phyloP scores from a whole-genome alignment of 2,888 invertebrate species.

The Reticulitermes lucifugus region DNA sequence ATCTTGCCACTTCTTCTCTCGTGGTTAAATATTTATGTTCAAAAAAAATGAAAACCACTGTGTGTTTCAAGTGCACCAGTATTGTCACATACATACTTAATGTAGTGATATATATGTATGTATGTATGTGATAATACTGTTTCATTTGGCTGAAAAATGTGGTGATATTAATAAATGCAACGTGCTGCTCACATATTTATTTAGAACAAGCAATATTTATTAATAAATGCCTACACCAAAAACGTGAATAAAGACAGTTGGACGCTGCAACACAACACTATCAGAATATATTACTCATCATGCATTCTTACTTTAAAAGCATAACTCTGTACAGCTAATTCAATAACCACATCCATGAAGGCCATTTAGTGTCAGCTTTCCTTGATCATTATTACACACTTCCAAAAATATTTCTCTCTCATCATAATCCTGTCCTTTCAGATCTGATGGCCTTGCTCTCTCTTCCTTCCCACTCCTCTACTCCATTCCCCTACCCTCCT shows the following conservation, averaged over 20 bases:
- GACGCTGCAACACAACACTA: not conserved
- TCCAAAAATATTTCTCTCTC: slow-evolving; percentile 13
- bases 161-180: no score
- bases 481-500: not conserved
- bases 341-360: not conserved
- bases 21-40: not conserved
- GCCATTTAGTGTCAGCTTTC: not conserved
- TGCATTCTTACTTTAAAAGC: not conserved
- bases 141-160: no score
- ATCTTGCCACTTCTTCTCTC: not conserved
- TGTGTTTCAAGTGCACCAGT: no score
- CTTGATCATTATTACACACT: not conserved
- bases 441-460: slow-evolving; percentile 12
- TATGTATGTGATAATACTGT: no score
- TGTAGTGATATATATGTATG: no score
- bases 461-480: not conserved
- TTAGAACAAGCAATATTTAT: not conserved
- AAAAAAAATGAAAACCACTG: not conserved
- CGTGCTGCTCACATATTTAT: no score
- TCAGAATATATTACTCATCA: not conserved
- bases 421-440: not conserved
- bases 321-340: not conserved
- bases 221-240: not conserved
- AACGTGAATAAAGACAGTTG: no score
- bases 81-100: no score